These are phyloP conservation scores for Protonemura montana DNA, from an alignment of 2,888 invertebrate genomes.

Conservation along the genomic window DNA sequence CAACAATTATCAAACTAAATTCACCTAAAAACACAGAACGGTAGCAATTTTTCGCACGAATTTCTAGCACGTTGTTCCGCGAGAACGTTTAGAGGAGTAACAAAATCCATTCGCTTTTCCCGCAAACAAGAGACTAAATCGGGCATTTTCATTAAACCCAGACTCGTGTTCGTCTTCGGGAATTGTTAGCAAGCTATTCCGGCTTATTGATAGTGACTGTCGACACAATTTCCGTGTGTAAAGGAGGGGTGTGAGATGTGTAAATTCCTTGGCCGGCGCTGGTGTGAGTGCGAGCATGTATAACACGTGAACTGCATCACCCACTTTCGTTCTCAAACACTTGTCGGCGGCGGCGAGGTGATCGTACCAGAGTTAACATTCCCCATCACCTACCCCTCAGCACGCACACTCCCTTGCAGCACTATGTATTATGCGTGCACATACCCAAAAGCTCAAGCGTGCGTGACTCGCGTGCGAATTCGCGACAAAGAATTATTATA, in stretches of 20 bases:
- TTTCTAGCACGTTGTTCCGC: not conserved
- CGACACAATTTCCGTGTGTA: not conserved
- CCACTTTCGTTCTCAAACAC: constrained; percentile 23
- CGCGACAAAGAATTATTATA: not conserved
- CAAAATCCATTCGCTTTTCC: no score
- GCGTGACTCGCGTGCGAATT: constrained; percentile 17
- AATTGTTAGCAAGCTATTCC: not conserved
- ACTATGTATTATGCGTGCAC: not conserved
- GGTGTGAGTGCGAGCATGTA: not conserved
- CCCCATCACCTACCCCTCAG: not conserved
- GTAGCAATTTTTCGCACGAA: not conserved
- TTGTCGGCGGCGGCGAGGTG: constrained; percentile 1
- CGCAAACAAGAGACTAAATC: not conserved
- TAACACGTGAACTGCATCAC: not conserved
- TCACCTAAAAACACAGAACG: no score
- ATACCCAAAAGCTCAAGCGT: not conserved
- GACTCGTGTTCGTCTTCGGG: not conserved
- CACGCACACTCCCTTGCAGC: not conserved
- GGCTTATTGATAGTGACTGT: not conserved
- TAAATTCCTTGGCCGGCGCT: not conserved
- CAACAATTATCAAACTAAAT: no score
- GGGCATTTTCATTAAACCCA: not conserved
- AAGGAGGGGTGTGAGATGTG: not conserved
- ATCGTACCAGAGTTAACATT: not conserved
- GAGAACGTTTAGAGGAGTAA: not conserved